Base-by-base conservation (phyloP, 2,888 invertebrate genomes). In the Chouioia cunea region DNA sequence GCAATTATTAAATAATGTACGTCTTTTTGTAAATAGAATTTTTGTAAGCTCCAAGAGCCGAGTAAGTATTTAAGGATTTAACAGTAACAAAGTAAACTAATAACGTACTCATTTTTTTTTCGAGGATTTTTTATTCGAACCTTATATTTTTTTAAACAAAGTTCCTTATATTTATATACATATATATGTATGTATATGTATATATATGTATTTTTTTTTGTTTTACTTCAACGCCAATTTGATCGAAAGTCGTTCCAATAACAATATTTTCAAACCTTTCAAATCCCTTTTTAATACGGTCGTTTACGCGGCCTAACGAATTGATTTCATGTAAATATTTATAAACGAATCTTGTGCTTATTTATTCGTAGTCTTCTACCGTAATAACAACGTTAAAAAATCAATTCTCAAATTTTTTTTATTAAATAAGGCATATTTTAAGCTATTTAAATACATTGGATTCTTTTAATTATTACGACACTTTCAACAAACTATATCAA, bases 1-100 rank as follows among this genome's bases (percentile, higher is more conserved):
- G 78, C 79, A 78, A 69, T 60, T 77, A 68, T 60, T 73, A 76
- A 71, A 73, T 63, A 68, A 20, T 50, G 18, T 50, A 50, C 18
- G 16, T 69, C 63, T 69, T 56, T 70, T 15, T 74, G 73, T 74
- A 74, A 62, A 74, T 74, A 74, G 65, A 63, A 71, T 58, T 71
- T 73, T 73, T 74, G 62, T 74, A 71, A 69, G 69, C 68, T 69
- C 68, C 2, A 58, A 44, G 73, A 73, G 70, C 70, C 18, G 50
- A 59, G 36, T 50, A 70, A 70, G 65, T 73, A 67, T 67, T 67
- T 70, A 70, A 64, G 23, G 54, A 69, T 16, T 44, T 27, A 58
- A 43, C 46, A 20, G 15, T 58, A 48, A 48, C 15, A 60, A 62
- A 65, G 36, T 1, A 63, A 54, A 20, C 10, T 18, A 66, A 54